These are phyloP conservation scores for Rynchops niger DNA, from an alignment of 2,113 vertebrate genomes.

Conservation along the genomic window DNA sequence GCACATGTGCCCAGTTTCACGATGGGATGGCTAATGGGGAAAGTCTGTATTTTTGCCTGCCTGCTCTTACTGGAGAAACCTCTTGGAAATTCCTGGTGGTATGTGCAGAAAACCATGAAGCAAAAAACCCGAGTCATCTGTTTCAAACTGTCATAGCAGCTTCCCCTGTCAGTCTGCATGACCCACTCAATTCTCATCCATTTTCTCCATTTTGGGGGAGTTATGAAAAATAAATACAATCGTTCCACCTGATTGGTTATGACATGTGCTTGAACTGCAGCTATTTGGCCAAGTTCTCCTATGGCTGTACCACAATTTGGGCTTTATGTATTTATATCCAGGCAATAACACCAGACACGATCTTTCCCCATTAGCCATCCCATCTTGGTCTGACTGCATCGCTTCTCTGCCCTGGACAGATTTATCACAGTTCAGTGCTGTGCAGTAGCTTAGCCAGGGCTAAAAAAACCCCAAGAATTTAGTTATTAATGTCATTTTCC, in stretches of 20 bases:
- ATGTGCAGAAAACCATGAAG: neutral
- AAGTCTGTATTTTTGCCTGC: neutral
- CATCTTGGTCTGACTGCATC: neutral
- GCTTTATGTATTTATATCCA: neutral
- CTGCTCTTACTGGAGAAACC: neutral
- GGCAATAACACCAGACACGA: neutral
- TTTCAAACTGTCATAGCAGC: conserved; percentile 13
- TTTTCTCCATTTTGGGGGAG: conserved; percentile 30
- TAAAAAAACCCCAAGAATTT: neutral
- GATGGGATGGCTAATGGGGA: neutral
- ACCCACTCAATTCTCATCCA: conserved; percentile 18
- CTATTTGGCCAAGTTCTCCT: neutral
- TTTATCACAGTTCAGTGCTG: neutral
- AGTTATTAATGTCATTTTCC: conserved; percentile 35
- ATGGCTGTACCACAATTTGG: neutral
- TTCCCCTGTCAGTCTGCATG: conserved; percentile 9
- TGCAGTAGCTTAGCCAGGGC: neutral
- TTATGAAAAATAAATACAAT: conserved; percentile 27
- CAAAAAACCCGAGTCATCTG: conserved; percentile 8
- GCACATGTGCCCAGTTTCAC: neutral
- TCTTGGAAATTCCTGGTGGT: neutral
- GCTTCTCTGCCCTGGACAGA: neutral
- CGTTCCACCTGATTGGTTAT: neutral
- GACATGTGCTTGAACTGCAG: neutral
- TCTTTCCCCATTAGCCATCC: too few species aligned